A percentile compares a stretch with the other conserved stretches of the same genome.
phyloP scores from a whole-genome alignment of 2,888 invertebrate species.

The Agrotis ipsilon region DNA sequence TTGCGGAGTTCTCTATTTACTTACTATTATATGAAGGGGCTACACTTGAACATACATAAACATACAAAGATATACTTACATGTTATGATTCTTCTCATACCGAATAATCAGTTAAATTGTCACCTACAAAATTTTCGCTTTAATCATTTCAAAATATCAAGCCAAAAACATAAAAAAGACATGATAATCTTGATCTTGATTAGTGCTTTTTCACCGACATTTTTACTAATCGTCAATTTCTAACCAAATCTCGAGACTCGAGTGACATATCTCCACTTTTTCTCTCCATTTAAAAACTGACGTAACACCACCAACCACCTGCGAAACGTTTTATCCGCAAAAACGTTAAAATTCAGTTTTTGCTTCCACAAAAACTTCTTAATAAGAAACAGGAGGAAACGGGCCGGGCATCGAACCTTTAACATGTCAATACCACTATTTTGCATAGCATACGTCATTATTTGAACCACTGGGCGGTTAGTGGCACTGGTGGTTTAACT shows the following conservation, averaged over 20 bases:
- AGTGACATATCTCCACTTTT: slow-evolving; percentile 26
- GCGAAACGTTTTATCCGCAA: slow-evolving; percentile 57
- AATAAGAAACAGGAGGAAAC: slow-evolving; percentile 81
- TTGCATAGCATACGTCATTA: slow-evolving; percentile 89
- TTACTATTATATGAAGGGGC: too few species aligned
- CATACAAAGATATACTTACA: too few species aligned
- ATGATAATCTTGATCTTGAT: too few species aligned
- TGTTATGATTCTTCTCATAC: too few species aligned
- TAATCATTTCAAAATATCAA: too few species aligned
- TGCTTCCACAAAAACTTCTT: slow-evolving; percentile 72
- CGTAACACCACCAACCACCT: slow-evolving; percentile 64
- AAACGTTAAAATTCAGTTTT: slow-evolving; percentile 70
- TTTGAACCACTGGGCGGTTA: slow-evolving; percentile 65
- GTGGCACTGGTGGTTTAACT: slow-evolving; percentile 43
- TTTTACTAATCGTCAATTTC: neutral
- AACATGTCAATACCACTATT: slow-evolving; percentile 87
- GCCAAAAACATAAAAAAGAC: too few species aligned
- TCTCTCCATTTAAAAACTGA: slow-evolving; percentile 38
- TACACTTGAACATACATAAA: too few species aligned
- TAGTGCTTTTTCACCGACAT: too few species aligned
- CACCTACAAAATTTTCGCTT: too few species aligned
- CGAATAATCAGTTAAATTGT: too few species aligned
- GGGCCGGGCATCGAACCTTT: slow-evolving; percentile 84
- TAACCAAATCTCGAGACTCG: slow-evolving; percentile 1
- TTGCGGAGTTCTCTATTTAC: too few species aligned